Base-by-base conservation (phyloP, 2,888 invertebrate genomes). In the Dynastes tityus region DNA sequence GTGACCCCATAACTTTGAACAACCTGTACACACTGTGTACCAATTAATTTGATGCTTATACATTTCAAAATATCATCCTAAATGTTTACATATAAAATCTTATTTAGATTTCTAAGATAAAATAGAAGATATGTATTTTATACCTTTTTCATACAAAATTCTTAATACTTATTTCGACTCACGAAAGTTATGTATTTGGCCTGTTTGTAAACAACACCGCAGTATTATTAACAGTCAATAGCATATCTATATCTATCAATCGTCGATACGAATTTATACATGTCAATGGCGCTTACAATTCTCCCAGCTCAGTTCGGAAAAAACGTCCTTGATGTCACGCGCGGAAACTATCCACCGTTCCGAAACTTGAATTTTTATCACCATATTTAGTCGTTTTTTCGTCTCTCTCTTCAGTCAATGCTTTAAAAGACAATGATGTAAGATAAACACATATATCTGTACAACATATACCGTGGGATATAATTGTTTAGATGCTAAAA, bases 311-410 rank as follows among this genome's bases (percentile, higher is more conserved):
- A n/a, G 2, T 51, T 51, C 2, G 37, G 13, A 68, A 68, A 51
- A 51, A 53, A 29, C n/a, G 68, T 29, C 68, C 68, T 68, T 68
- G 68, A 68, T 51, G 68, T 51, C 68, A 68, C 68, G 68, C 51
- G 68, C 68, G 51, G 68, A 68, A 68, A 55, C 55, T 55, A 55
- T 55, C 2, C 55, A 55, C n/a, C 55, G 4, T 16, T 55, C 22
- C 55, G 22, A 55, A 55, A 32, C 63, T 11, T 32, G 32, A 63
- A 27, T 63, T 61, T 63, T 63, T 63, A 63, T 32, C 32, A 9
- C 63, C 5, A 13, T 63, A 63, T 13, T 13, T 61, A 61, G 53
- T 58, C 22, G 55, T 58, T 58, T 58, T 63, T 45, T 45, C 11
- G 45, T 11, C 45, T 63, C 32, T 27, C 11, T 32, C 63, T 29